These are phyloP conservation scores for Eleutherodactylus coqui DNA, from an alignment of 2,797 vertebrate genomes.

Conservation along the genomic window DNA sequence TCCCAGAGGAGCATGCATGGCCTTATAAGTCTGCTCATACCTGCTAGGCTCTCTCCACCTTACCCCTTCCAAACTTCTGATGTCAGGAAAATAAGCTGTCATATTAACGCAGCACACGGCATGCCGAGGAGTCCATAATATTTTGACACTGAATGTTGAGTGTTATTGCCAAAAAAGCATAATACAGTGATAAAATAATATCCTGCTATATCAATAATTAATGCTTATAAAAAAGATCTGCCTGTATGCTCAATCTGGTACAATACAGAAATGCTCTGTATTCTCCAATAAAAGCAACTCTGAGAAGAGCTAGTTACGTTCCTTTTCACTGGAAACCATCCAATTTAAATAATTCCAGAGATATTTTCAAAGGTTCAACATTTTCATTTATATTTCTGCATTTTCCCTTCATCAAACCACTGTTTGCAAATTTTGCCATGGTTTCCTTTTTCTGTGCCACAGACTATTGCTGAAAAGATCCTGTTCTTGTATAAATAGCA, in stretches of 20 bases:
- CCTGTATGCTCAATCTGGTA: conserved; percentile 11
- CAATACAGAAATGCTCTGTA: conserved; percentile 18
- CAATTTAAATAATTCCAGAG: conserved; percentile 63
- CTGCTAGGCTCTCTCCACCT: too few species aligned
- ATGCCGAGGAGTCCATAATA: too few species aligned
- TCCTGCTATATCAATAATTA: not conserved
- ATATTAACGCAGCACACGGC: too few species aligned
- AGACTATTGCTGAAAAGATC: conserved; percentile 73
- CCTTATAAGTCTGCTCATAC: too few species aligned
- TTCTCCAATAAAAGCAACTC: conserved; percentile 52
- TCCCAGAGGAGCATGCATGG: too few species aligned
- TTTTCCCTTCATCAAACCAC: conserved; percentile 67
- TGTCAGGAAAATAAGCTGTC: too few species aligned
- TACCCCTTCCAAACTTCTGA: too few species aligned
- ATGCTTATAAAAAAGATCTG: not conserved
- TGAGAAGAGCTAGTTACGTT: conserved; percentile 28
- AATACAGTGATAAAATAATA: not conserved
- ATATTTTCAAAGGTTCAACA: conserved; percentile 59
- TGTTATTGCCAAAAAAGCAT: not conserved
- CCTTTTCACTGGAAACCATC: conserved; percentile 59
- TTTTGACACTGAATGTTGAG: not conserved
- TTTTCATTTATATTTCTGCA: conserved; percentile 63
- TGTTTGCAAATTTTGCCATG: conserved; percentile 70
- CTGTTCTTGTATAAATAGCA: conserved; percentile 77
- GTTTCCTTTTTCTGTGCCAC: conserved; percentile 67